Evolutionary conservation across 2,113 vertebrate species (phyloP).

Genomic region (Urocolius indicus): DNA sequence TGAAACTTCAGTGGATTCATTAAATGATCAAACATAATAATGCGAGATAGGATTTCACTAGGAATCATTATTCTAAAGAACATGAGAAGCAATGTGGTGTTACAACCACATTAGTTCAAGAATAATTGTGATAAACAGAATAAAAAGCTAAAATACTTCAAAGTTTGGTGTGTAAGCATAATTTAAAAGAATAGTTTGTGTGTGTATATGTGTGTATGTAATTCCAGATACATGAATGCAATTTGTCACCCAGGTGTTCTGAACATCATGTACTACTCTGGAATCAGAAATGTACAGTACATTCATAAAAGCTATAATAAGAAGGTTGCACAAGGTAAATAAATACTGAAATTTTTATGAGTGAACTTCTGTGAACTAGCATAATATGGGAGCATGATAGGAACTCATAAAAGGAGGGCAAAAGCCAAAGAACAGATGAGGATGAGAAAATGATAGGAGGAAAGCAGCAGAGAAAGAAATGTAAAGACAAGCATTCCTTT

Average conservation of each 20-base stretch:
- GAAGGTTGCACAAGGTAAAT: slow-evolving; percentile 20
- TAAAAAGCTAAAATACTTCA: neutral
- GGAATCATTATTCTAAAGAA: neutral
- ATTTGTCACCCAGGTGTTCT: neutral
- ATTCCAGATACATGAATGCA: neutral
- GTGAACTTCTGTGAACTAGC: slow-evolving; percentile 5
- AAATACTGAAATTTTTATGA: slow-evolving; percentile 61
- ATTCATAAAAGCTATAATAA: neutral
- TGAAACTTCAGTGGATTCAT: neutral
- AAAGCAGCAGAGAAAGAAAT: slow-evolving; percentile 1
- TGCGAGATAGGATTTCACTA: neutral
- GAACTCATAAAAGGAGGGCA: slow-evolving; percentile 51
- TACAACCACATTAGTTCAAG: neutral
- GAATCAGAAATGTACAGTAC: slow-evolving; percentile 59
- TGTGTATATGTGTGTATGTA: no score
- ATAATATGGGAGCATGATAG: neutral
- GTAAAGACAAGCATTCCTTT: neutral
- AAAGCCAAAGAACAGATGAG: slow-evolving; percentile 19
- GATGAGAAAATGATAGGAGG: neutral
- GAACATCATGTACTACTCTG: neutral
- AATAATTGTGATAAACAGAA: neutral
- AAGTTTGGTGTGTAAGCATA: neutral
- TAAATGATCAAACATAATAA: neutral
- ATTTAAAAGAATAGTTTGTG: neutral
- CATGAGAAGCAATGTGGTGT: neutral